Percentiles rank a stretch among this genome's conserved stretches.
Conservation (phyloP, 2,888 invertebrate species). For the Aphodius sticticus region DNA sequence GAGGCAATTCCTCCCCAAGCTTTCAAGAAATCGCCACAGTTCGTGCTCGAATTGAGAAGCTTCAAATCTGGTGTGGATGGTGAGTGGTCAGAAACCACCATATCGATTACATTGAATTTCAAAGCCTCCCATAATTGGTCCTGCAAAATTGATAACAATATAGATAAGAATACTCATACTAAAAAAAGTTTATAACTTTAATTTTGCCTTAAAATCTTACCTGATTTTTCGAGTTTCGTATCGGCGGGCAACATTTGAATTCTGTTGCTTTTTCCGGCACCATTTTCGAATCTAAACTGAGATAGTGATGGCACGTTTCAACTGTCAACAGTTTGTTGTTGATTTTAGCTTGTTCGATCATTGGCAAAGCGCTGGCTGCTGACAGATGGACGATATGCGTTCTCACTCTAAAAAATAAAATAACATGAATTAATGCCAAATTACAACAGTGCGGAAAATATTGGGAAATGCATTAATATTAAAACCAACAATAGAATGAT, state of each 20-base stretch:
- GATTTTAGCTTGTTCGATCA: constrained; percentile 64
- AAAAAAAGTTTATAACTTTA: background rate
- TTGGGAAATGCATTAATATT: no score
- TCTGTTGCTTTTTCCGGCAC: constrained; percentile 71
- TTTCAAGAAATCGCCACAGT: constrained; percentile 67
- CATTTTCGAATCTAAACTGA: constrained; percentile 69
- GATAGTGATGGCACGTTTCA: constrained; percentile 79
- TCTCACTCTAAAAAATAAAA: constrained; percentile 62
- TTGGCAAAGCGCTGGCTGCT: constrained; percentile 66
- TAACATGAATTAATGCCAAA: background rate
- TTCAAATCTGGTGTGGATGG: constrained; percentile 73
- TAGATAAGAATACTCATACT: background rate
- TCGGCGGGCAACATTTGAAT: constrained; percentile 78
- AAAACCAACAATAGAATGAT: no score
- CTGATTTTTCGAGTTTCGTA: constrained; percentile 68
- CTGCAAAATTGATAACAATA: constrained; percentile 52
- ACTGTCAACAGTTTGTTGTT: constrained; percentile 69
- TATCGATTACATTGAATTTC: constrained; percentile 65
- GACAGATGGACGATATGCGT: constrained; percentile 77
- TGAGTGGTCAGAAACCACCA: constrained; percentile 75
- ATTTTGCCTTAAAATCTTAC: constrained; percentile 52
- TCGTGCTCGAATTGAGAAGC: constrained; percentile 47
- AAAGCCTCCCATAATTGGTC: constrained; percentile 71
- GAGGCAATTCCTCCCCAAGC: constrained; percentile 81
- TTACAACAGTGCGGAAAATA: no score